Percentiles rank a stretch among this genome's conserved stretches.
These are phyloP conservation scores for Barnardius zonarius DNA, from an alignment of 2,113 vertebrate genomes.

Conservation along the genomic window DNA sequence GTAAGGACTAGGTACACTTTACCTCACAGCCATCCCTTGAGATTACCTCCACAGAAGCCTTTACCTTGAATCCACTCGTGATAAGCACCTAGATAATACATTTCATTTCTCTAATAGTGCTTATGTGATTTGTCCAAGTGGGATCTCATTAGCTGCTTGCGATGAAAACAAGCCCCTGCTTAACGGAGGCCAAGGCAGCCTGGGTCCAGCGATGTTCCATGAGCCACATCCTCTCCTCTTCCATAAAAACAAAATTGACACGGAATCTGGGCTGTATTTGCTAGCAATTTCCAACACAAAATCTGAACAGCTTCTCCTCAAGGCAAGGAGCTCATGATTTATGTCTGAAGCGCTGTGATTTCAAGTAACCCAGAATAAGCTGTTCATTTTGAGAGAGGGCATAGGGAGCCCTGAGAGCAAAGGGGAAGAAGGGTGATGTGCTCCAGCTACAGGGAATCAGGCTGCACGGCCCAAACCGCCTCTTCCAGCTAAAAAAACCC, in stretches of 20 bases:
- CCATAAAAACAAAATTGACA: slow-evolving; percentile 53
- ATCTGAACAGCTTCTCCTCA: slow-evolving; percentile 7
- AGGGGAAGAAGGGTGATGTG: fast-evolving
- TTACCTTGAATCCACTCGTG: slow-evolving; percentile 45
- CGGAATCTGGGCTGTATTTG: not conserved
- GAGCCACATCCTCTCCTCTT: slow-evolving; percentile 47
- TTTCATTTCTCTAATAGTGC: slow-evolving; percentile 67
- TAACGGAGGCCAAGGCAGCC: not conserved
- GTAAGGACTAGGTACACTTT: slow-evolving; percentile 3
- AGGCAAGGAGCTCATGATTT: slow-evolving; percentile 38
- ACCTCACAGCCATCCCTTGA: slow-evolving; percentile 22
- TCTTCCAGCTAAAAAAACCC: not conserved
- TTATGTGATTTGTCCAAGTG: slow-evolving; percentile 40
- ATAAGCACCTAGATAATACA: slow-evolving; percentile 60
- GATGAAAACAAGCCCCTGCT: slow-evolving; percentile 31
- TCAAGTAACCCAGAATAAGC: not conserved
- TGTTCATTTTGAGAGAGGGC: not conserved
- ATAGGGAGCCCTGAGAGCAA: not conserved
- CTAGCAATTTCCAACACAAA: slow-evolving; percentile 58
- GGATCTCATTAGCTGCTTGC: slow-evolving; percentile 37
- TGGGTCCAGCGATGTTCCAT: not conserved
- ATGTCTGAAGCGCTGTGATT: slow-evolving; percentile 20
- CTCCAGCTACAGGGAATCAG: not conserved
- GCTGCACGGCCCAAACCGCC: not conserved
- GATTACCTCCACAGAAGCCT: slow-evolving; percentile 19